Percentiles rank a stretch among this genome's conserved stretches.
Evolutionary conservation across 2,113 vertebrate genomes (phyloP).

Genomic region (Eublepharis macularius): DNA sequence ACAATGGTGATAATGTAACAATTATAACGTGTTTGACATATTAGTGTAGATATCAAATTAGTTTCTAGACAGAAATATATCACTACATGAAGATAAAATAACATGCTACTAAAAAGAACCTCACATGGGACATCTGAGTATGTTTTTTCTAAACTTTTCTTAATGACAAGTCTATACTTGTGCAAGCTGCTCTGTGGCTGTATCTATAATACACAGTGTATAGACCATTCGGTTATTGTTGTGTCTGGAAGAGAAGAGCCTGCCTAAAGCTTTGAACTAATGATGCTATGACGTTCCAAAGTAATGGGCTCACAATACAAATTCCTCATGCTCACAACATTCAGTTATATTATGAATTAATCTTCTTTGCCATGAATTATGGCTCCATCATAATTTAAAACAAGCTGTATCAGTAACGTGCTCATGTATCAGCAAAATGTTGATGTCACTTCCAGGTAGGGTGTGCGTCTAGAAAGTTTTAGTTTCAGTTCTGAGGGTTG

Average conservation of each 20-base stretch:
- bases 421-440: too few species aligned
- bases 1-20: neutral
- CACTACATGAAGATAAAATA: neutral
- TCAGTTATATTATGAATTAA: too few species aligned
- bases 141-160: neutral
- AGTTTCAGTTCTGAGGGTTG: too few species aligned
- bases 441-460: too few species aligned
- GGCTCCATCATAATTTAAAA: too few species aligned
- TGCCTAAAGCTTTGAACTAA: neutral
- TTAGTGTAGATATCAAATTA: neutral
- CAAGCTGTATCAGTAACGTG: too few species aligned
- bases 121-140: neutral
- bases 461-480: too few species aligned
- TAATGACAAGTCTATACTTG: neutral
- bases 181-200: neutral
- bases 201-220: neutral
- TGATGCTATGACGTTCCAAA: too few species aligned
- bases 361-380: too few species aligned
- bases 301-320: too few species aligned
- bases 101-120: neutral
- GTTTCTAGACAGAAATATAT: neutral
- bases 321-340: too few species aligned
- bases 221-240: neutral
- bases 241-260: neutral
- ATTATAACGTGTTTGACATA: neutral